These are phyloP conservation scores for Tenebrio molitor DNA, from an alignment of 1,140 invertebrate genomes.

Conservation along the genomic window DNA sequence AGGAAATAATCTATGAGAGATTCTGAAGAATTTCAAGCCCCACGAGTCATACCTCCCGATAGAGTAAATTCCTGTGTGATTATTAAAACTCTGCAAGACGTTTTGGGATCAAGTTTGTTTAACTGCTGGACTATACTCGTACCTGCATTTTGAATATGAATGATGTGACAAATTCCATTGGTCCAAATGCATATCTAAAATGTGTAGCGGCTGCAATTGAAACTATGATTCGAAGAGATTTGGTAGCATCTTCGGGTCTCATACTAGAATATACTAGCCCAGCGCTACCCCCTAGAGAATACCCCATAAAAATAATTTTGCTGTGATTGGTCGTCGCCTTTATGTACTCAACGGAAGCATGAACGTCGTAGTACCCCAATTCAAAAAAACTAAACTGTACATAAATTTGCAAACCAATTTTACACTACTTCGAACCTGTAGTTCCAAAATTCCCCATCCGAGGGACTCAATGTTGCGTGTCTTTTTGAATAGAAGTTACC, in stretches of 20 bases:
- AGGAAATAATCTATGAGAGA: not conserved
- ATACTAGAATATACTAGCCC: constrained; percentile 13
- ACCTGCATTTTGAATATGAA: too few relatives aligned
- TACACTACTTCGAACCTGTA: constrained; percentile 5
- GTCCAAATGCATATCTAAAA: not conserved
- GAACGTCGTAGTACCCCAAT: constrained; percentile 3
- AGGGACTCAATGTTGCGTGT: not conserved
- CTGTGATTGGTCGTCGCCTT: not conserved
- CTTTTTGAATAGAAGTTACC: constrained; percentile 1
- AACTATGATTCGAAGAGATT: constrained; percentile 14
- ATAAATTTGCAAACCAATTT: not conserved
- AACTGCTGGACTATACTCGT: too few relatives aligned
- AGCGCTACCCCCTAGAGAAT: constrained; percentile 1
- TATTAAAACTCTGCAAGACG: too few relatives aligned
- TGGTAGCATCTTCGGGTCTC: not conserved
- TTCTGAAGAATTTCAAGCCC: not conserved
- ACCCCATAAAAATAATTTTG: constrained; percentile 20
- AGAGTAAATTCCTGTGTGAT: too few relatives aligned
- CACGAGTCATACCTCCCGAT: too few relatives aligned
- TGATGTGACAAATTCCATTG: not conserved
- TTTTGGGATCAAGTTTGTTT: too few relatives aligned
- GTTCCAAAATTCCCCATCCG: constrained; percentile 20
- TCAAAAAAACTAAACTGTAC: not conserved
- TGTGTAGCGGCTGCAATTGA: not conserved
- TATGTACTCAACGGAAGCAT: not conserved